Percentiles rank a stretch among this genome's conserved stretches.
These are phyloP conservation scores for Sakesphorus luctuosus DNA, from an alignment of 2,113 vertebrate genomes.

Conservation along the genomic window DNA sequence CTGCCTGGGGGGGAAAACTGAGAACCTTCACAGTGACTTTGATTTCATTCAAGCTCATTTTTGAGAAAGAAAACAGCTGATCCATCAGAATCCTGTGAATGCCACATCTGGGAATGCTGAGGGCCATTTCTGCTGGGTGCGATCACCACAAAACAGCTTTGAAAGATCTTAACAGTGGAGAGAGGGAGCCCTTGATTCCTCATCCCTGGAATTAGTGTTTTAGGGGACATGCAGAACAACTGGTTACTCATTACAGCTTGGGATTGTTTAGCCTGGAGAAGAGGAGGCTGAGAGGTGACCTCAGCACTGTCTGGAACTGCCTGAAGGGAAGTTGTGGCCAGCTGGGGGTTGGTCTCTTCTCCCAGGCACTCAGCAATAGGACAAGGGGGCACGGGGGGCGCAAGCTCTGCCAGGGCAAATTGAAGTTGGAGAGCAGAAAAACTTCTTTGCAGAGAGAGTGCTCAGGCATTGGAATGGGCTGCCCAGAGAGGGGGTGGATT, in stretches of 20 bases:
- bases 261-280: too few relatives aligned
- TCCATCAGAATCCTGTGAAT: not conserved
- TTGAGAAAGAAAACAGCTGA: not conserved
- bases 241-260: not conserved
- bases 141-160: not conserved
- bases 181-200: not conserved
- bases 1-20: not conserved
- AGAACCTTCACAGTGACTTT: slow-evolving; percentile 1
- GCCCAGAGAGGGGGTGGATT: too few relatives aligned
- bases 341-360: too few relatives aligned
- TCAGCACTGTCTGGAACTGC: too few relatives aligned
- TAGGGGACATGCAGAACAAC: not conserved
- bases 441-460: too few relatives aligned
- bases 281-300: too few relatives aligned
- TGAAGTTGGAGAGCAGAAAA: too few relatives aligned
- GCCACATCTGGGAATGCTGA: not conserved
- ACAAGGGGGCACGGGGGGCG: too few relatives aligned
- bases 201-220: not conserved
- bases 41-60: slow-evolving; percentile 14
- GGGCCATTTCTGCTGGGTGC: not conserved
- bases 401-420: too few relatives aligned
- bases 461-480: too few relatives aligned
- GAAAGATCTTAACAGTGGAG: not conserved
- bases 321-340: too few relatives aligned
- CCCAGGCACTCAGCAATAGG: too few relatives aligned